phyloP scores from a whole-genome alignment of 2,113 vertebrate species.

The Dicerorhinus sumatrensis region DNA sequence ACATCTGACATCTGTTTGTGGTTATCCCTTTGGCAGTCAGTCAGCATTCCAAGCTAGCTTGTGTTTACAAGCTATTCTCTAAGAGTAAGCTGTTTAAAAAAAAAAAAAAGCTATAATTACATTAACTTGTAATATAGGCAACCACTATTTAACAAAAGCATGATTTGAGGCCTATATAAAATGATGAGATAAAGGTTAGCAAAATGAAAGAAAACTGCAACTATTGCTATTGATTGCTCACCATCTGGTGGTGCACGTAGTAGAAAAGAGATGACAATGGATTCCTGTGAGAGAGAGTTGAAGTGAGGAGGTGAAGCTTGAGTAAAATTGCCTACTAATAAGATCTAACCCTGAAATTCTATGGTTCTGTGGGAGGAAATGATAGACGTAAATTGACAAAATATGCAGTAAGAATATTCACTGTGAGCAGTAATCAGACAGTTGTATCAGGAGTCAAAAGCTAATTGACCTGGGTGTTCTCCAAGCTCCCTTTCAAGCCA shows the following conservation, averaged over 20 bases:
- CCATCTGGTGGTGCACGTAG: background rate
- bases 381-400: background rate
- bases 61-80: conserved; percentile 25
- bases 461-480: background rate
- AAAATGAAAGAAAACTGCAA: conserved; percentile 6
- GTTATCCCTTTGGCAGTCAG: background rate
- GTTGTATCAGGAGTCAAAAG: background rate
- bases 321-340: background rate
- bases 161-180: background rate
- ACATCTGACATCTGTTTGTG: background rate
- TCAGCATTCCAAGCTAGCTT: background rate
- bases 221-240: background rate
- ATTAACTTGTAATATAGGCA: background rate
- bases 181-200: background rate
- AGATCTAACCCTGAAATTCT: background rate
- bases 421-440: background rate
- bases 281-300: background rate
- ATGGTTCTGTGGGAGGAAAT: background rate
- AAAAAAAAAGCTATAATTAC: background rate
- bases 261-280: background rate
- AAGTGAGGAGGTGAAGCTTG: background rate
- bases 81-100: background rate
- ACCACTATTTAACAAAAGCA: background rate
- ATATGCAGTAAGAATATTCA: background rate
- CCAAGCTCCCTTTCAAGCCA: background rate